These are phyloP conservation scores for Semotilus atromaculatus DNA, from an alignment of 2,797 vertebrate genomes.

Conservation along the genomic window DNA sequence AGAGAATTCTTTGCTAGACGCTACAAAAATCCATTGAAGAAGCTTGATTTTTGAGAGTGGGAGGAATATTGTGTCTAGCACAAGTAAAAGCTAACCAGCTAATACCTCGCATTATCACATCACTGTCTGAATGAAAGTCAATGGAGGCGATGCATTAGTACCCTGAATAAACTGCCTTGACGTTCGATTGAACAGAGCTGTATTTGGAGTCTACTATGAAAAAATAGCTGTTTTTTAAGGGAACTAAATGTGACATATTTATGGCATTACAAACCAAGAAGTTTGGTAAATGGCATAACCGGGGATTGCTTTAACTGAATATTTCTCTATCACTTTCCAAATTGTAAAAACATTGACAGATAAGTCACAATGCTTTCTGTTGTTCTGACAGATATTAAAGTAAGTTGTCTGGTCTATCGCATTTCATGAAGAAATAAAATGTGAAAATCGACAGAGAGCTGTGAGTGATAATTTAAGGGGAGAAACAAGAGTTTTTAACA, in stretches of 20 bases:
- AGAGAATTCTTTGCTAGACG: neutral
- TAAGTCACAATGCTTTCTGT: constrained; percentile 4
- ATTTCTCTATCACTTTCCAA: constrained; percentile 3
- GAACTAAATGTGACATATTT: neutral
- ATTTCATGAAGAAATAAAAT: neutral
- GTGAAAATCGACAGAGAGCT: neutral
- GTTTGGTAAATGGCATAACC: neutral
- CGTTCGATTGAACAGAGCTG: neutral
- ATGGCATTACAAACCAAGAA: neutral
- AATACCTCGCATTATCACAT: constrained; percentile 27
- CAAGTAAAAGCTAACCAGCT: constrained; percentile 14
- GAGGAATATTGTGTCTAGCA: neutral
- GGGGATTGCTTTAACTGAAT: neutral
- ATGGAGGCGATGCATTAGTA: neutral
- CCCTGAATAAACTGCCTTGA: neutral
- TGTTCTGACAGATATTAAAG: constrained; percentile 12
- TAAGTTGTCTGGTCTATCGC: neutral
- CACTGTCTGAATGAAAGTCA: constrained; percentile 12
- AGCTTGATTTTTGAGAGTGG: neutral
- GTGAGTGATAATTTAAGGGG: neutral
- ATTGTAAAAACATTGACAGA: neutral
- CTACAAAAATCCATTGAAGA: neutral
- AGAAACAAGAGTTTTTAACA: neutral
- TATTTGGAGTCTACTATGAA: neutral
- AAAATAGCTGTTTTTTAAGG: neutral